phyloP scores from a whole-genome alignment of 2,113 vertebrate species.

The Azemiops feae region DNA sequence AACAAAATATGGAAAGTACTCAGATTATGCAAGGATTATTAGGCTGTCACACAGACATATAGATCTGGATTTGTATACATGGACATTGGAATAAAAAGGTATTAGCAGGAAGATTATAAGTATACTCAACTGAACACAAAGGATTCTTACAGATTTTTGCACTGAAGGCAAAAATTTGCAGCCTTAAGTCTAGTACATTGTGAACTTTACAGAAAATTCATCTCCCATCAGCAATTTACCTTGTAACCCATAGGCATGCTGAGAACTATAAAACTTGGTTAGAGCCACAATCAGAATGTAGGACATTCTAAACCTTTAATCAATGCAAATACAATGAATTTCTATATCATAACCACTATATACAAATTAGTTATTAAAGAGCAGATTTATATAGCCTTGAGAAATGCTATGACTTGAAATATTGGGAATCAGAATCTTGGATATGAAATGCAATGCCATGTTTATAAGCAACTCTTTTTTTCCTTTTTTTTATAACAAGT shows the following conservation, averaged over 20 bases:
- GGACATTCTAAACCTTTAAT: background rate
- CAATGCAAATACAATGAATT: background rate
- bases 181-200: background rate
- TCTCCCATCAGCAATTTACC: background rate
- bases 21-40: background rate
- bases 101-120: background rate
- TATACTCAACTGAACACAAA: background rate
- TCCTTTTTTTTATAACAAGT: no score
- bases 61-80: background rate
- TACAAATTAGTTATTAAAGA: background rate
- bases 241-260: background rate
- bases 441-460: background rate
- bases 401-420: background rate
- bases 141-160: background rate
- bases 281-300: background rate
- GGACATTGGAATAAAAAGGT: background rate
- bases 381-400: background rate
- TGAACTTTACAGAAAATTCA: background rate
- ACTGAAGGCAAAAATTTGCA: background rate
- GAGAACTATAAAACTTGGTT: background rate
- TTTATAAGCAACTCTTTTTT: background rate
- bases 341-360: background rate
- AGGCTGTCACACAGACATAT: background rate
- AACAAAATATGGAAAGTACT: background rate
- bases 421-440: background rate